phyloP scores from a whole-genome alignment of 2,797 vertebrate genomes.

The Micropoecilia bifurca region DNA sequence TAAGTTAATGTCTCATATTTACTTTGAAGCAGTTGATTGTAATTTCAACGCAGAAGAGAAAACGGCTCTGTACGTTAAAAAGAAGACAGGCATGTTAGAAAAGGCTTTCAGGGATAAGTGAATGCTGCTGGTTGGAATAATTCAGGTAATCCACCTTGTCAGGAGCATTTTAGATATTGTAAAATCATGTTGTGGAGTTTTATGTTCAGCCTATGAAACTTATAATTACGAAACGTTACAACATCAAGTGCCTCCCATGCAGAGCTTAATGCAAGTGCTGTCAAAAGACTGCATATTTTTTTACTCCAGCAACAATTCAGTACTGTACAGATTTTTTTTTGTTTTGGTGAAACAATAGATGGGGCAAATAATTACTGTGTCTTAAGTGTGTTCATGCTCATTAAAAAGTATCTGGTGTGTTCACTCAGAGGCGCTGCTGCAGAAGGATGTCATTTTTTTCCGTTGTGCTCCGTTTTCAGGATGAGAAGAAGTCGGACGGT shows the following conservation, averaged over 20 bases:
- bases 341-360: not conserved
- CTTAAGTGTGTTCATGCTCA: not conserved
- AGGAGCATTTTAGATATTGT: not conserved
- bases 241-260: not conserved
- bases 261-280: not conserved
- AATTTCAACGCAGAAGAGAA: not conserved
- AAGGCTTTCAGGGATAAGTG: not conserved
- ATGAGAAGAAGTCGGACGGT: slow-evolving; percentile 87
- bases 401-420: not conserved
- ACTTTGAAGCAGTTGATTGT: not conserved
- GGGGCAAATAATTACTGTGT: not conserved
- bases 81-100: not conserved
- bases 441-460: not conserved
- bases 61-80: not conserved
- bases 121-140: not conserved
- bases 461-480: slow-evolving; percentile 71
- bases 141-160: not conserved
- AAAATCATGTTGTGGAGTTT: not conserved
- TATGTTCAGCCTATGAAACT: not conserved
- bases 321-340: not conserved
- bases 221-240: not conserved
- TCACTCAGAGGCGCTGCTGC: not conserved
- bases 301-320: not conserved
- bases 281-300: not conserved
- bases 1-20: not conserved